Percentiles rank a stretch among this genome's conserved stretches.
Evolutionary conservation across 2,113 vertebrate genomes (phyloP).

Genomic region (Macaca mulatta): DNA sequence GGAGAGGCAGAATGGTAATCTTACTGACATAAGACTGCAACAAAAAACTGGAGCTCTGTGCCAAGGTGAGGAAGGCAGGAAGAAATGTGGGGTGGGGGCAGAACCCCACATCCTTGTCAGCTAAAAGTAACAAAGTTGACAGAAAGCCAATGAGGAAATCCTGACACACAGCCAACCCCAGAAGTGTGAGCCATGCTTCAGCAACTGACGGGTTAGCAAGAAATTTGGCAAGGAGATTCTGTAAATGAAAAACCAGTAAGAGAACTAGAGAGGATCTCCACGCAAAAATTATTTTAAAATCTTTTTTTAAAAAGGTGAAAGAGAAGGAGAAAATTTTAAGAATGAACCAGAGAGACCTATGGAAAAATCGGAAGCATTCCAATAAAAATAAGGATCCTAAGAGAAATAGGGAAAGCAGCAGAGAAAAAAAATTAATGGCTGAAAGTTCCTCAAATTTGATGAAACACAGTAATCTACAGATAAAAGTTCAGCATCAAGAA

Average conservation of each 20-base stretch:
- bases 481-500: neutral
- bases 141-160: neutral
- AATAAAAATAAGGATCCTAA: neutral
- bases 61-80: neutral
- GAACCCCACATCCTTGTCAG: neutral
- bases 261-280: neutral
- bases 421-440: neutral
- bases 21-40: neutral
- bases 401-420: neutral
- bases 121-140: neutral
- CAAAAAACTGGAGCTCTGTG: neutral
- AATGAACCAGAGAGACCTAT: neutral
- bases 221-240: neutral
- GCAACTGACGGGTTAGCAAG: neutral
- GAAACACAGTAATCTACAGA: neutral
- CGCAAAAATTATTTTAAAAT: no score
- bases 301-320: neutral
- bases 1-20: no score
- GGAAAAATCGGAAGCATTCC: neutral
- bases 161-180: neutral
- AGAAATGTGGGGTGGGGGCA: neutral
- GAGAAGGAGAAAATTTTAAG: neutral
- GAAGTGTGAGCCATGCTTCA: neutral
- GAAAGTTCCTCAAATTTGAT: neutral
- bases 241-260: neutral